Evolutionary conservation across 2,888 invertebrate species (phyloP).

Genomic region (Noctua pronuba): DNA sequence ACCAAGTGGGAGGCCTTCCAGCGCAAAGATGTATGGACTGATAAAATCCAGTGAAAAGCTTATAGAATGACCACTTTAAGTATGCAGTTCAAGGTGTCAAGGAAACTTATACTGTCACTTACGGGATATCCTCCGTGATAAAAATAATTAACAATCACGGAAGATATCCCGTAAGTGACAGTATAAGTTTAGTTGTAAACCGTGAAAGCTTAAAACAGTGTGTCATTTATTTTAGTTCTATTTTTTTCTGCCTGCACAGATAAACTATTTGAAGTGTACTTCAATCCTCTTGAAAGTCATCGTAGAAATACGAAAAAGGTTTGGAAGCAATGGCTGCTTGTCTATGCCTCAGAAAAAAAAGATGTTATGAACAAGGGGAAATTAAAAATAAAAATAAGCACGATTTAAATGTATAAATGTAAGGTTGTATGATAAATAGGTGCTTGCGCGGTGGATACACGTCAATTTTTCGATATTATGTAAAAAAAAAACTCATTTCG

Average conservation of each 20-base stretch:
- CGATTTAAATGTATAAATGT: conserved; percentile 77
- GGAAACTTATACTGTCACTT: no score
- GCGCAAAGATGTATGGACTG: background rate
- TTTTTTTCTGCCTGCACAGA: background rate
- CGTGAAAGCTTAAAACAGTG: no score
- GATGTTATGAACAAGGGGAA: conserved; percentile 59
- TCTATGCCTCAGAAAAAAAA: background rate
- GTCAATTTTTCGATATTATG: conserved; percentile 86
- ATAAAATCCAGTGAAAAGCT: background rate
- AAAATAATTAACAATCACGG: no score
- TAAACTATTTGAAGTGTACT: background rate
- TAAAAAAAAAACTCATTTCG: conserved; percentile 79
- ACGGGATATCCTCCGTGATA: no score
- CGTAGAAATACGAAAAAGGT: background rate
- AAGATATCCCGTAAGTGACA: no score
- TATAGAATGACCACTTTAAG: background rate
- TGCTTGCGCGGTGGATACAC: conserved; percentile 87
- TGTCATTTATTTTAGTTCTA: background rate
- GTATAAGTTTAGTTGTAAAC: no score
- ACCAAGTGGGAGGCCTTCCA: no score
- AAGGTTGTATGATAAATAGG: conserved; percentile 89
- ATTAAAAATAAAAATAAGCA: conserved; percentile 67
- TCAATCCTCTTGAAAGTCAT: background rate
- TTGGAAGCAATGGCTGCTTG: background rate
- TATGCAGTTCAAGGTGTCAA: background rate